phyloP scores from a whole-genome alignment of 2,888 invertebrate genomes.

The Ptilodon capucinus region DNA sequence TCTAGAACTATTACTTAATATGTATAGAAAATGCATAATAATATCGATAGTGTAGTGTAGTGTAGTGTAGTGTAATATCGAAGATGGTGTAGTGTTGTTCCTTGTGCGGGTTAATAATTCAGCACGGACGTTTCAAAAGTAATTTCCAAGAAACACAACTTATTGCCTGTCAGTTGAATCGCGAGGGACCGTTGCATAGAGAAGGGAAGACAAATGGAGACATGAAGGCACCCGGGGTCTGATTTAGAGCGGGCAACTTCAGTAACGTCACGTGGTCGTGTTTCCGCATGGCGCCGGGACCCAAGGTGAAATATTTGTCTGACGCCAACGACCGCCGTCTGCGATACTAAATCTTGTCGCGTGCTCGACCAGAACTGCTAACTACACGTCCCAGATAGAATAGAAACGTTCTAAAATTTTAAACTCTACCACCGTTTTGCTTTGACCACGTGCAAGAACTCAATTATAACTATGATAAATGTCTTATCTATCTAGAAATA shows the following conservation, averaged over 20 bases:
- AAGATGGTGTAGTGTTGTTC: too few relatives aligned
- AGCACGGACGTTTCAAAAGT: constrained; percentile 22
- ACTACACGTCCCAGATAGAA: constrained; percentile 34
- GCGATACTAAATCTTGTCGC: constrained; percentile 72
- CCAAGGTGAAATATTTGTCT: constrained; percentile 74
- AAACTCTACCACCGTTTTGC: constrained; percentile 4
- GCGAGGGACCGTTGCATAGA: constrained; percentile 15
- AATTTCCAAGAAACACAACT: constrained; percentile 43
- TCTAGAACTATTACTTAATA: constrained; percentile 38
- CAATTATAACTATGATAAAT: constrained; percentile 1
- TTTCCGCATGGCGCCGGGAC: constrained; percentile 54
- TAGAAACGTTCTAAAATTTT: constrained; percentile 15
- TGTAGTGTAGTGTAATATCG: not conserved
- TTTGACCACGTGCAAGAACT: not conserved
- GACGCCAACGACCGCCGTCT: constrained; percentile 46
- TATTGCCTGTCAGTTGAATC: constrained; percentile 35
- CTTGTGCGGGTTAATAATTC: constrained; percentile 20
- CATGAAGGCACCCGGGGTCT: constrained; percentile 24
- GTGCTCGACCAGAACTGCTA: constrained; percentile 50
- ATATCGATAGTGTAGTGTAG: not conserved
- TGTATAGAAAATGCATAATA: constrained; percentile 16
- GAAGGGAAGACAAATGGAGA: constrained; percentile 32
- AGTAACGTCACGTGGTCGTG: constrained; percentile 29
- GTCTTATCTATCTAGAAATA: not conserved
- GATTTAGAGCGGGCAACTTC: constrained; percentile 37